Evolutionary conservation across 1,140 invertebrate species (phyloP), one percentile per base, ranked within the genome.

Genomic region (Papilio aristodemus): DNA sequence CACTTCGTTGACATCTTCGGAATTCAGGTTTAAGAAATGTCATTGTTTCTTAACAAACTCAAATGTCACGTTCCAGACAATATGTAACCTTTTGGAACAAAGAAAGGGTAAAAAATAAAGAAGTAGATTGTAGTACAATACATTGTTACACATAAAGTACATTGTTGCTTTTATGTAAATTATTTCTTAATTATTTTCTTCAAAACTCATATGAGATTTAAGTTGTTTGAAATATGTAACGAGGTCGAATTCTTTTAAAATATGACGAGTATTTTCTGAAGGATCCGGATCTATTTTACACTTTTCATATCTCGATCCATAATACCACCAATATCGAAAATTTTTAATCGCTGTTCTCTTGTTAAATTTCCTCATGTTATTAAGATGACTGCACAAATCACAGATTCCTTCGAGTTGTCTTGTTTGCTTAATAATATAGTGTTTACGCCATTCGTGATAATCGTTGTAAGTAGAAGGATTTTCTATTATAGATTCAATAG

Each of bases 321-420:
- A 57, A 54, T 78, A 80, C 87, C 87, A 90, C 87, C 87, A 90
- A 9, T 71, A 73, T 54, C 86, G 79, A 39, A 90, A 86, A 17
- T 79, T 41, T n/a, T 70, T 72, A 58, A 83, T 78, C 4, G 74
- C 59, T 7, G 60, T 83, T 6, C 58, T 25, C n/a, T 37, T 66
- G 0, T 66, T 54, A 43, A 74, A 66, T 38, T 62, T 78, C 0
- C 60, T 66, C 9, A 74, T 39, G 58, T 81, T 69, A 68, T 87
- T 85, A 6, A 90, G 71, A 39, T 75, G 46, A n/a, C 70, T 68
- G 60, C 87, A 90, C 0, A 90, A 66, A 22, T 84, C 70, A 62
- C 87, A 90, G 5, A 85, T 37, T 8, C 58, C 58, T 36, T 59
- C 75, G 3, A 71, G 69, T 2, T 37, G 57, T 6, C 81, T 68